A percentile compares a stretch with the other conserved stretches of the same genome.
Conservation (phyloP, 2,797 vertebrate genomes). For the Myotis planiceps region DNA sequence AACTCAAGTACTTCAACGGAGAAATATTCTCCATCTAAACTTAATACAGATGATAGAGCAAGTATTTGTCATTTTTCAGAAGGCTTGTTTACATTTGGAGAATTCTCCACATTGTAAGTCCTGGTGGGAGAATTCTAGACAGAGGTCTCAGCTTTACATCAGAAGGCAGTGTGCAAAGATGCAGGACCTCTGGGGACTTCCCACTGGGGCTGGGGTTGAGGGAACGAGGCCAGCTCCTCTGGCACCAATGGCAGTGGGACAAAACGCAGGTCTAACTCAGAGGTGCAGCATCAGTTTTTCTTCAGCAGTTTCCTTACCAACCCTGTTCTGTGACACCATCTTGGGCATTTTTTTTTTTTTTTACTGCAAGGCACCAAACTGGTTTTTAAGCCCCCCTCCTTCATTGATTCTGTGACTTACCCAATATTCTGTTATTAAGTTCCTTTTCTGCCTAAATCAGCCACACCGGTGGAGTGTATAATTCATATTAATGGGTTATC, state of each 20-base stretch:
- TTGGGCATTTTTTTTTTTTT: background rate
- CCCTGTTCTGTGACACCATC: background rate
- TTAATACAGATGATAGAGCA: background rate
- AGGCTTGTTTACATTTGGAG: background rate
- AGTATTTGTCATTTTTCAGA: background rate
- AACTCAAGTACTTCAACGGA: background rate
- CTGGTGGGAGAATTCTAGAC: background rate
- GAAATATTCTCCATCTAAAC: background rate
- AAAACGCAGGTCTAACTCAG: background rate
- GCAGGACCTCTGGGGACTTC: too few relatives aligned
- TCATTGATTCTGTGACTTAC: background rate
- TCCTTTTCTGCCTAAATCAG: constrained; percentile 3
- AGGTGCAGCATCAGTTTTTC: background rate
- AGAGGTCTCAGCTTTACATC: background rate
- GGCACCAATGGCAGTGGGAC: background rate
- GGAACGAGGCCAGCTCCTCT: background rate
- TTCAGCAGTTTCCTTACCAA: background rate
- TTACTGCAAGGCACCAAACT: background rate
- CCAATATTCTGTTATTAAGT: background rate
- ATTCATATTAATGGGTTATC: background rate
- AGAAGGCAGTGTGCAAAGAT: background rate
- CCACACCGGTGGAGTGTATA: background rate
- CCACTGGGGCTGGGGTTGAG: rapidly evolving
- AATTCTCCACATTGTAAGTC: background rate
- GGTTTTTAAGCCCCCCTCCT: background rate